Conservation (phyloP, 2,113 vertebrate species). For the Antigone vipio region DNA sequence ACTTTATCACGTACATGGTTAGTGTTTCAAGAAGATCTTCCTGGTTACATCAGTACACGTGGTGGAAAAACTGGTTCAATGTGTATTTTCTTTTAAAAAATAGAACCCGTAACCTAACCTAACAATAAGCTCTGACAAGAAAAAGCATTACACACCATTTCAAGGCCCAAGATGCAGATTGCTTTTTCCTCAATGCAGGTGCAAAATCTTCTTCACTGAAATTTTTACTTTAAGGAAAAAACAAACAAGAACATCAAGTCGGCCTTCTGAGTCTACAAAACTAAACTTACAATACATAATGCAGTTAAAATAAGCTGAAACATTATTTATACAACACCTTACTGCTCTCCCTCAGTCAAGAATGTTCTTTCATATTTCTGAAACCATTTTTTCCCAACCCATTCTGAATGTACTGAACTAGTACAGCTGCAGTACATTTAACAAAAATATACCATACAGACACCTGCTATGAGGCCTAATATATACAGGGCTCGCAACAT, state of each 20-base stretch:
- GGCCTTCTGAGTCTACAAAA: background rate
- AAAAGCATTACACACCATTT: slow-evolving; percentile 84
- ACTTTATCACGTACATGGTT: accelerated
- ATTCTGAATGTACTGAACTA: background rate
- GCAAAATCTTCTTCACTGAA: slow-evolving; percentile 93
- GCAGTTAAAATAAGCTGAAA: background rate
- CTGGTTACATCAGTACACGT: background rate
- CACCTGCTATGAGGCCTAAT: background rate
- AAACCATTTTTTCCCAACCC: background rate
- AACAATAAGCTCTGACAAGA: background rate
- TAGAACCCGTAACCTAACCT: background rate
- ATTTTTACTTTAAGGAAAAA: slow-evolving; percentile 79
- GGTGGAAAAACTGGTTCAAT: background rate
- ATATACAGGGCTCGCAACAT: accelerated
- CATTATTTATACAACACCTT: background rate
- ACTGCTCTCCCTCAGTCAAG: background rate
- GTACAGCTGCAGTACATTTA: background rate
- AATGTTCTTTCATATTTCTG: background rate
- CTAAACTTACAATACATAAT: background rate
- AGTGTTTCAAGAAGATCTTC: background rate
- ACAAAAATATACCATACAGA: background rate
- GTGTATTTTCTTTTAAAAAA: background rate
- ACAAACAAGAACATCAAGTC: background rate
- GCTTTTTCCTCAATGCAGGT: slow-evolving; percentile 87
- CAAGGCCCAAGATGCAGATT: slow-evolving; percentile 94